Conservation (phyloP, 2,113 vertebrate species). For the Vulpes vulpes region DNA sequence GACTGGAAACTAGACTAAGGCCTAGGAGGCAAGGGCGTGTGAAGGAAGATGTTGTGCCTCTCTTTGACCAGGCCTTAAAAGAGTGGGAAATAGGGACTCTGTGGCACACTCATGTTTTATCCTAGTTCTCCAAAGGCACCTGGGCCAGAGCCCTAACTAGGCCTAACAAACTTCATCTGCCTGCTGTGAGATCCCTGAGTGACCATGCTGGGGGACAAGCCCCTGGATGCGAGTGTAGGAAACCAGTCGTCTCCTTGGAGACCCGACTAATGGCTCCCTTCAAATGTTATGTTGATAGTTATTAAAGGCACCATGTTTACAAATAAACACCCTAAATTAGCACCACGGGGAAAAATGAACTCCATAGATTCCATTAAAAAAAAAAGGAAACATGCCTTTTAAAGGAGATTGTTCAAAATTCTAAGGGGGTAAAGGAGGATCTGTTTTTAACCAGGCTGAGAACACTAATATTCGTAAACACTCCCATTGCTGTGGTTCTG, state of each 20-base stretch:
- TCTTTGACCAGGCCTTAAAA: not conserved
- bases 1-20: not conserved
- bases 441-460: not conserved
- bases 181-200: not conserved
- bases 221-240: not conserved
- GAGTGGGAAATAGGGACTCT: too few relatives aligned
- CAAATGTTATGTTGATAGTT: conserved; percentile 36
- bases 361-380: not conserved
- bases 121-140: not conserved
- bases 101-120: not conserved
- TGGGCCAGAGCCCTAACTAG: not conserved
- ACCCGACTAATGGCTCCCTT: not conserved
- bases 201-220: not conserved
- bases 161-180: not conserved
- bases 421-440: not conserved
- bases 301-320: conserved; percentile 11
- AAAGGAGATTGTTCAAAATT: conserved; percentile 26
- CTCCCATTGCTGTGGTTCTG: conserved; percentile 4
- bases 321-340: conserved; percentile 60
- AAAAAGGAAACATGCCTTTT: conserved; percentile 10
- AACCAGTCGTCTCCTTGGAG: conserved; percentile 37
- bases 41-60: not conserved
- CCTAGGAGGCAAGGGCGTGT: not conserved
- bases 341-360: conserved; percentile 35
- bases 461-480: conserved; percentile 5